phyloP scores from a whole-genome alignment of 1,140 invertebrate genomes.

The Drosophila grimshawi region DNA sequence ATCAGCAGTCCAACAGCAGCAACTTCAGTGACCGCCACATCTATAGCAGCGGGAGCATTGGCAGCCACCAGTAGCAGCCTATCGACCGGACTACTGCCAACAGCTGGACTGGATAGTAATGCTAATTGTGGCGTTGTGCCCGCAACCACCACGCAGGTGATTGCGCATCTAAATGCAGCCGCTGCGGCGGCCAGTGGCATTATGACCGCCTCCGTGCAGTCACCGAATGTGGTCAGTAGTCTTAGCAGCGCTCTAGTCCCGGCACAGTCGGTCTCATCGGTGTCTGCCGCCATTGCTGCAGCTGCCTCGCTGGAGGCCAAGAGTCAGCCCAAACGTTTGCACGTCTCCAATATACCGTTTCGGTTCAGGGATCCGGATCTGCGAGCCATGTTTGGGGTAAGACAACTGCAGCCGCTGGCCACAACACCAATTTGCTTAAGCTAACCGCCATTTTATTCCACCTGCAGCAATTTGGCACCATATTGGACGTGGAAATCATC shows the following conservation, averaged over 20 bases:
- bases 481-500: conserved; percentile 99
- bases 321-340: conserved; percentile 93
- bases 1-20: conserved; percentile 49
- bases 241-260: conserved; percentile 75
- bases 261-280: conserved; percentile 59
- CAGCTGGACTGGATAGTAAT: conserved; percentile 57
- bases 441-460: conserved; percentile 68
- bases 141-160: conserved; percentile 75
- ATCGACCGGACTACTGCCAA: conserved; percentile 56
- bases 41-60: conserved; percentile 71
- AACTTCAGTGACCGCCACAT: conserved; percentile 74
- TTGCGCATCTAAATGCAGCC: conserved; percentile 79
- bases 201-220: conserved; percentile 68
- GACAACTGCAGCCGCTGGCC: conserved; percentile 81
- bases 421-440: neutral
- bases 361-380: conserved; percentile 99
- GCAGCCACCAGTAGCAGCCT: conserved; percentile 70
- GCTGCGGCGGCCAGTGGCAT: conserved; percentile 69
- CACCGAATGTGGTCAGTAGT: conserved; percentile 71
- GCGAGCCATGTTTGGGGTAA: conserved; percentile 98
- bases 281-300: conserved; percentile 60
- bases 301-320: conserved; percentile 84
- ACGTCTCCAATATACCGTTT: conserved; percentile 99
- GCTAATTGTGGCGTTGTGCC: conserved; percentile 60
- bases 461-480: conserved; percentile 96